Evolutionary conservation across 2,797 vertebrate genomes (phyloP), one percentile per base, ranked within the genome.

Genomic region (Enteromius anoplus): DNA sequence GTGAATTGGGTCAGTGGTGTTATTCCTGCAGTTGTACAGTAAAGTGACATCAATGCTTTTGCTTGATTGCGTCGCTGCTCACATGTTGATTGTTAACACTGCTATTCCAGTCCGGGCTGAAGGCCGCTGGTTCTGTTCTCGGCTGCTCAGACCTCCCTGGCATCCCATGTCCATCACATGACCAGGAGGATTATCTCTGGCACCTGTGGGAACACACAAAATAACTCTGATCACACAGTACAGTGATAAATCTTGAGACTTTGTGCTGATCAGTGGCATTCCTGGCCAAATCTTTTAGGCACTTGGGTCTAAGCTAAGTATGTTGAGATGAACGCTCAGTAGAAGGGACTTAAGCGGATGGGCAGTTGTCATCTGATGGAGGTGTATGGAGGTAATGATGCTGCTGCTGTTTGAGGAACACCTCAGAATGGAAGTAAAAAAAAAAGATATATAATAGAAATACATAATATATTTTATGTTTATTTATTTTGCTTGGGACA

Each of bases 81-180:
- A 71, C 86, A 88, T 85, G 90, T 89, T 92, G 90, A 90, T 90
- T 91, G 91, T 93, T 92, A 92, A 92, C 91, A 88, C 91, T 58
- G 89, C 91, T 93, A 92, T 93, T 94, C 90, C 89, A 89, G 91
- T 91, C 89, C 26, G 85, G 84, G 86, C 88, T 86, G 88, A 93
- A 92, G 90, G 89, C 89, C 53, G 60, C n/a, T 7, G 76, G 76
- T 73, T 88, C 81, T 88, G 90, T 91, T 93, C 89, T 80, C 85
- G 83, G 89, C 90, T 87, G 64, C 80, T 60, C 86, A 90, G 88
- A 84, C 88, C 86, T 90, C 85, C 26, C 62, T 40, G 90, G 91
- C 88, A 90, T 92, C 87, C 34, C 64, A n/a, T 26, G 23, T 84
- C 66, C 60, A 64, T 92, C 91, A 91, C 91, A 90, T 90, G 91